phyloP scores from a whole-genome alignment of 2,797 vertebrate species.

The Enteromius afrohamiltoni region DNA sequence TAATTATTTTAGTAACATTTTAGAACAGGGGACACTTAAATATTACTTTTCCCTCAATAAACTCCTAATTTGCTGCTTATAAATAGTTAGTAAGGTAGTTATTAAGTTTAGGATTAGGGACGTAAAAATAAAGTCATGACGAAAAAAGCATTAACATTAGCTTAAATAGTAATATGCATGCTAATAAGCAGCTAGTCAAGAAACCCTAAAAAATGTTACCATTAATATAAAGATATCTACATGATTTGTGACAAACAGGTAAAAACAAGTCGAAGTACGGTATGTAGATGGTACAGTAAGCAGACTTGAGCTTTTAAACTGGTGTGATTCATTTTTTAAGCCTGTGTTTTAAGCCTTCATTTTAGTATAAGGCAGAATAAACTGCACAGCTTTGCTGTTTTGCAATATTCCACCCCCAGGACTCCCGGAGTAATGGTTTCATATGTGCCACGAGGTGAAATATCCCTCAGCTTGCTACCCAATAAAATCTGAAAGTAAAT shows the following conservation, averaged over 20 bases:
- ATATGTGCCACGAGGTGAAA: conserved; percentile 40
- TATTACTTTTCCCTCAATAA: too few relatives aligned
- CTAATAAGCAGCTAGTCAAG: too few relatives aligned
- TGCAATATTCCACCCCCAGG: conserved; percentile 13
- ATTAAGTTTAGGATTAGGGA: too few relatives aligned
- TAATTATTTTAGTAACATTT: background rate
- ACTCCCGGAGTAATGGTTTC: conserved; percentile 31
- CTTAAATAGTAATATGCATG: too few relatives aligned
- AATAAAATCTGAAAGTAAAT: conserved; percentile 45
- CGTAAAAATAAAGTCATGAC: too few relatives aligned
- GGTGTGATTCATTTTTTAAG: background rate
- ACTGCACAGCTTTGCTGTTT: conserved; percentile 16
- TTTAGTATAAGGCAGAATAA: conserved; percentile 17
- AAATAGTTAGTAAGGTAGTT: too few relatives aligned
- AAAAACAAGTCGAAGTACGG: background rate
- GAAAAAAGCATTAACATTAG: too few relatives aligned
- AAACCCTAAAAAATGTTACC: too few relatives aligned
- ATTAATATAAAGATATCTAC: background rate
- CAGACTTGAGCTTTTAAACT: background rate
- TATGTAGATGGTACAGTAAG: background rate
- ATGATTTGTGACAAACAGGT: background rate
- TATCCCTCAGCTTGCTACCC: conserved; percentile 39
- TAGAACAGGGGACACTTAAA: too few relatives aligned
- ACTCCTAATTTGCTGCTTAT: too few relatives aligned
- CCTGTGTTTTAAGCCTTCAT: conserved; percentile 12